Evolutionary conservation across 2,797 vertebrate genomes (phyloP).

Genomic region (Todus mexicanus): DNA sequence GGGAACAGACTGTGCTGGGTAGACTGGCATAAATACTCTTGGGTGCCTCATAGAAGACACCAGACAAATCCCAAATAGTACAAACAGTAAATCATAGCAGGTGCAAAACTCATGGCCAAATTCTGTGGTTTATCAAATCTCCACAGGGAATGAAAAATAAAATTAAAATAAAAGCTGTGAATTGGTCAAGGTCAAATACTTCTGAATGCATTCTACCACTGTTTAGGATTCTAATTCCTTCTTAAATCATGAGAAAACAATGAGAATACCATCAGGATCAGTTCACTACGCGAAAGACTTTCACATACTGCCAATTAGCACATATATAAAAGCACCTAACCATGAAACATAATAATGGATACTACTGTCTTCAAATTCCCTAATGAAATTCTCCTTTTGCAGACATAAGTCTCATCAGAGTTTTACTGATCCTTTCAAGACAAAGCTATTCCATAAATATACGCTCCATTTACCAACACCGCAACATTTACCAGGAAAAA

Average conservation of each 20-base stretch:
- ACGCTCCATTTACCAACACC: neutral
- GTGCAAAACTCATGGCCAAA: neutral
- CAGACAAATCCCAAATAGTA: neutral
- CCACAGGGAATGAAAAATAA: constrained; percentile 17
- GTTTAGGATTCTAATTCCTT: neutral
- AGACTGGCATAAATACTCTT: neutral
- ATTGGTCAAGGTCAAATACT: constrained; percentile 17
- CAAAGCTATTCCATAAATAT: neutral
- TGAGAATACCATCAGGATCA: neutral
- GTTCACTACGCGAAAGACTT: neutral
- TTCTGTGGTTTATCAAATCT: constrained; percentile 30
- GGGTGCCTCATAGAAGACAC: neutral
- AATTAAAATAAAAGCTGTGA: neutral
- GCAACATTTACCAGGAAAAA: neutral
- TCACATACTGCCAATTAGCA: neutral
- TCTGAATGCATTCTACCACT: neutral
- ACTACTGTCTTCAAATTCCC: neutral
- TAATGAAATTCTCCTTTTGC: neutral
- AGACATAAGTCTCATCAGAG: neutral
- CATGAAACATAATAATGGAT: neutral
- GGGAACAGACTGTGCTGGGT: neutral
- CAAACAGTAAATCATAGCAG: neutral
- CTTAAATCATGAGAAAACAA: neutral
- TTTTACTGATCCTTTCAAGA: neutral
- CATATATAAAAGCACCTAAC: neutral